Base-by-base conservation (phyloP, 2,113 vertebrate species). In the Siniperca chuatsi region DNA sequence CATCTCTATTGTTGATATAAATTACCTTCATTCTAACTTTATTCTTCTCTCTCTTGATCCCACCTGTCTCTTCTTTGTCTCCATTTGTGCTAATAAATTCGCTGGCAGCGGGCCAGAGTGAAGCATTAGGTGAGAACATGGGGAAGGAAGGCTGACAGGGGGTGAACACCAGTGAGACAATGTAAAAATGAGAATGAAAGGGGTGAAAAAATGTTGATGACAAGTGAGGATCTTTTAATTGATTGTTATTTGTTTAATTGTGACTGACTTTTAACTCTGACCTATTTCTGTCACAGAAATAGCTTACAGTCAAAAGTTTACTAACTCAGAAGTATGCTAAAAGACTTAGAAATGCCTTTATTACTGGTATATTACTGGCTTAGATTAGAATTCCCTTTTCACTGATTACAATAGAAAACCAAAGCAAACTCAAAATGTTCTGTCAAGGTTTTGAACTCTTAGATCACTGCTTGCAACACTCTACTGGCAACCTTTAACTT, bases 91-190 rank as follows among this genome's bases (percentile, higher is more conserved):
- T 78, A 69, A 83, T 89, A 69, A 44, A 87, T 78, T 82, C 72
- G 64, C 68, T 72, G 80, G 74, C 70, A 79, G 44, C 35, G 5
- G 42, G 68, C 55, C 66, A 25, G 50, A 16, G 64, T 85, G 82
- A 74, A 73, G 79, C 57, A 83, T 82, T 37, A 82, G 84, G 87
- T 87, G 91, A 73, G 87, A 88, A 80, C 79, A 72, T 21, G 48
- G 71, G 71, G 67, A 75, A 71, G 70, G 50, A 35, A 81, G n/a
- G 20, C 50, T 82, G 75, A 78, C 78, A 82, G 84, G 82, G 77
- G 81, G 69, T 74, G 85, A 84, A 75, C 83, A 71, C 74, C 79
- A 55, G 77, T 83, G 80, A 89, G 89, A 84, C 85, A 89, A 88
- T 62, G 78, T 90, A 84, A 79, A 78, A 85, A 82, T 74, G 79